A percentile compares a stretch with the other conserved stretches of the same genome.
Conservation (phyloP, 2,888 invertebrate genomes). For the Meganola albula region DNA sequence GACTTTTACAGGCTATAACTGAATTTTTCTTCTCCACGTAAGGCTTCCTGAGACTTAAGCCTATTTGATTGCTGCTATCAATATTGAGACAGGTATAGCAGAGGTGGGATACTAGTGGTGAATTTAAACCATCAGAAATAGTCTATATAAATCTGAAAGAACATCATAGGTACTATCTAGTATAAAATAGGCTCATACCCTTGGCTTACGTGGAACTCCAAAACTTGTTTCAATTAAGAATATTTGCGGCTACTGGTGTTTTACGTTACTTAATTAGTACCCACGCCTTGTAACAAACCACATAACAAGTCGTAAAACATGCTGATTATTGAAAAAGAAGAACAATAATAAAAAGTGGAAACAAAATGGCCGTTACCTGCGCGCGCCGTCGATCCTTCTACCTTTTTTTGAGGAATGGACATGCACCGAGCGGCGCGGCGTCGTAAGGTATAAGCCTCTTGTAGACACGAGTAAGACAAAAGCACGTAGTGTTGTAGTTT, state of each 20-base stretch:
- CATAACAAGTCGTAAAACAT: slow-evolving; percentile 70
- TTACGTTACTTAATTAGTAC: slow-evolving; percentile 56
- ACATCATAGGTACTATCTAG: no score
- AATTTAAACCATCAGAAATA: no score
- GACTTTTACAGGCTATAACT: no score
- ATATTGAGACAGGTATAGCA: no score
- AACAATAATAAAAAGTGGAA: slow-evolving; percentile 50
- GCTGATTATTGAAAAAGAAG: slow-evolving; percentile 69
- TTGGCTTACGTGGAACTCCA: slow-evolving; percentile 17
- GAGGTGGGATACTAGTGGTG: no score
- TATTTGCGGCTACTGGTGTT: slow-evolving; percentile 55
- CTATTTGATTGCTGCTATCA: no score
- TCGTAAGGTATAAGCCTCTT: slow-evolving; percentile 60
- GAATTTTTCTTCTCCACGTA: no score
- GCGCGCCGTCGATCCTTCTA: slow-evolving; percentile 47
- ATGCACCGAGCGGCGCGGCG: slow-evolving; percentile 46
- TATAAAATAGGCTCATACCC: no score
- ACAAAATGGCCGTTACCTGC: slow-evolving; percentile 69
- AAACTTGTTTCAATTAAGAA: slow-evolving; percentile 30
- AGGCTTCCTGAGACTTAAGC: no score
- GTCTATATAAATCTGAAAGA: no score
- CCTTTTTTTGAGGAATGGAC: slow-evolving; percentile 42
- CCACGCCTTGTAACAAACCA: slow-evolving; percentile 53
- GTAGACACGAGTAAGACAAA: slow-evolving; percentile 74
- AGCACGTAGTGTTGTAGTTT: slow-evolving; percentile 59